Conservation (phyloP, 2,113 vertebrate genomes). For the Bombycilla garrulus region DNA sequence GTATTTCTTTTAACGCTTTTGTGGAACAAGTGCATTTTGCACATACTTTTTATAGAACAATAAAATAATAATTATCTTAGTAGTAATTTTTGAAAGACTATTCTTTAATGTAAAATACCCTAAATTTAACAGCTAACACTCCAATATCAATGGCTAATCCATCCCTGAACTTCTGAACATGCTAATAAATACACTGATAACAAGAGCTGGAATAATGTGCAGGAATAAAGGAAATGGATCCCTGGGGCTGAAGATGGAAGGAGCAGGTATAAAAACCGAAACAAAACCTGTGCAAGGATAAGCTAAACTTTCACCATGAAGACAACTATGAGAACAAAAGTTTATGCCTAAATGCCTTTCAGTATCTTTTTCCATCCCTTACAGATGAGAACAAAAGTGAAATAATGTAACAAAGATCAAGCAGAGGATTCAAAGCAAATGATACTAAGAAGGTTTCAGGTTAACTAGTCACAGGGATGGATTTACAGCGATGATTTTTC, state of each 20-base stretch:
- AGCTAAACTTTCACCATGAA: background rate
- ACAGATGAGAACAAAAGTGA: background rate
- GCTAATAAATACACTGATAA: background rate
- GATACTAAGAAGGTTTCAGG: background rate
- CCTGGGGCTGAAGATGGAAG: background rate
- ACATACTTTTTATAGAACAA: background rate
- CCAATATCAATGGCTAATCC: background rate
- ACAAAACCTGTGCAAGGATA: accelerated
- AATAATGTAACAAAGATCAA: background rate
- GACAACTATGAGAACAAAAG: background rate
- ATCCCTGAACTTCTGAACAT: background rate
- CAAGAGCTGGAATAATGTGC: background rate
- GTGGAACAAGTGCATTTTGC: background rate
- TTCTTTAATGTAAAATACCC: background rate
- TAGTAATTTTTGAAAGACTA: background rate
- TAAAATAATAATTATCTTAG: background rate
- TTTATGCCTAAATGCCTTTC: background rate
- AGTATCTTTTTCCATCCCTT: background rate
- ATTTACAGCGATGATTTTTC: background rate
- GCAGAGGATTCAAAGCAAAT: background rate
- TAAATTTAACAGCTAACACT: background rate
- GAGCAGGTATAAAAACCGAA: background rate
- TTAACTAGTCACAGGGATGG: background rate
- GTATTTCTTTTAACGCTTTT: background rate
- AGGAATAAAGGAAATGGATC: background rate